Evolutionary conservation across 1,140 invertebrate species (phyloP), one percentile per base, ranked within the genome.

Genomic region (Drosophila repletoides): DNA sequence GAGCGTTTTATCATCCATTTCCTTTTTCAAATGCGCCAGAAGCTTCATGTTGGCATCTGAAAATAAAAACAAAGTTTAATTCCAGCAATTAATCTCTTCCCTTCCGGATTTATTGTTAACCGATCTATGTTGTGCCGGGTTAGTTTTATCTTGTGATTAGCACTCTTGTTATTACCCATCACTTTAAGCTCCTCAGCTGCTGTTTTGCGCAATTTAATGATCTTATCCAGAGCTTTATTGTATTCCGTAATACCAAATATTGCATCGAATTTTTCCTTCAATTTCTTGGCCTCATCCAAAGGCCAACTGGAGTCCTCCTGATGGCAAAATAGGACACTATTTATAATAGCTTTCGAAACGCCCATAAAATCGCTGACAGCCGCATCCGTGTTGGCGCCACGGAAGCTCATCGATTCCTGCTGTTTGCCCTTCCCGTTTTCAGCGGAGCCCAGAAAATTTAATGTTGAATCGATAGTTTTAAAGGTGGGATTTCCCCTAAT

Each of bases 221-320:
- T 93, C 5, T 91, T 91, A 40, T 99, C 97, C 51, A 99, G 92
- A 56, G 96, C 97, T 90, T 98, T 98, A 49, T 98, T 97, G 87
- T 98, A 99, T 83, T 95, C 95, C 3, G 94, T 94, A 2, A 98
- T 95, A 75, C 98, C 97, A 92, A 99, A 99, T 60, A 99, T 99
- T 38, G 97, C 97, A 94, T 99, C 99, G 93, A 99, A 99, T 72
- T 95, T 95, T 48, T 97, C 94, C 90, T 99, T 99, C 0, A 99
- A 92, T 84, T 95, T 95, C 90, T 98, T 98, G 0, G 95, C 95
- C 92, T 98, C 97, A 90, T 97, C 96, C 26, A 99, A 91, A 1
- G 98, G 98, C 98, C 98, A 99, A 87, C 95, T 95, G 0, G 97
- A 95, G 61, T 99, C 98, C 91, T 99, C 98, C 93, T 99, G 98